Evolutionary conservation across 2,888 invertebrate genomes (phyloP), one percentile per base, ranked within the genome.

Genomic region (Dicranocentrus wangi): DNA sequence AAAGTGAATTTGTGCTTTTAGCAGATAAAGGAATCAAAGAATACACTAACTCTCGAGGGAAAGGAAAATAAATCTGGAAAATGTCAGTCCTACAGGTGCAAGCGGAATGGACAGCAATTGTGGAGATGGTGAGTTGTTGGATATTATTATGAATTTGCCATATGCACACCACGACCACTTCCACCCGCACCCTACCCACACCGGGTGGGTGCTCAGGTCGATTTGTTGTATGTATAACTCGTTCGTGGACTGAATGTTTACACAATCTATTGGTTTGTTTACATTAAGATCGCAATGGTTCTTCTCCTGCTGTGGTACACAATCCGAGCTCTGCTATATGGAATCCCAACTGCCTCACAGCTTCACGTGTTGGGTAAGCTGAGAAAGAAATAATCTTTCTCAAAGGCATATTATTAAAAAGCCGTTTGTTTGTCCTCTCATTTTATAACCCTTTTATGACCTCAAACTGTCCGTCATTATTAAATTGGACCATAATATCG

Each of bases 51-150:
- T n/a, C n/a, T n/a, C n/a, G n/a, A n/a, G n/a, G n/a, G n/a, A n/a
- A n/a, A n/a, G n/a, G n/a, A n/a, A n/a, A n/a, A n/a, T n/a, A n/a
- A 32, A 66, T 72, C 79, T 79, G 68, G 72, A 79, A 60, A 82
- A 82, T 82, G 82, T 82, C 82, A 28, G 78, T 82, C 15, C 63
- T 82, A 19, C 82, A 82, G 79, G 80, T 82, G 19, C 82, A 82
- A 68, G 82, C 82, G 21, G 82, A 82, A 72, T 82, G 82, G 82
- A 73, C 82, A n/a, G 82, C 82, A 58, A 80, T 82, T 15, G 82
- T 82, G 39, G 82, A 82, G 65, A 72, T 82, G 75, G 82, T 82
- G 53, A 82, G 77, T 43, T 25, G 15, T 2, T 55, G 21, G 39
- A 55, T 19, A 70, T 55, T 39, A 15, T 27, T 55, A 70, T 21